Conservation (phyloP, 2,797 vertebrate genomes). For the Spondyliosoma cantharus region DNA sequence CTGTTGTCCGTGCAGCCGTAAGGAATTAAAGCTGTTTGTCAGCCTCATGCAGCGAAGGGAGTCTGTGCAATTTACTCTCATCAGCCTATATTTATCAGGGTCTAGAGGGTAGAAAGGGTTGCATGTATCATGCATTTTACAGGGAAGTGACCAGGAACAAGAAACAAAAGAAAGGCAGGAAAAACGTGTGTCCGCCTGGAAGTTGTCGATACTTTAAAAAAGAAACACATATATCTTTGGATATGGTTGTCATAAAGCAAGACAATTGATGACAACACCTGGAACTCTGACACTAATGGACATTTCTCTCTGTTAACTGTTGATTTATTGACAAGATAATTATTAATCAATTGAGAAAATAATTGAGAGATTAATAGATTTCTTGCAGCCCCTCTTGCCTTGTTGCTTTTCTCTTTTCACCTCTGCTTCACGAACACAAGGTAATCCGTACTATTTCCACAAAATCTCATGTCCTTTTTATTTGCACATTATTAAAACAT, state of each 20-base stretch:
- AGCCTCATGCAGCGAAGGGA: conserved; percentile 67
- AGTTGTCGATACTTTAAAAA: conserved; percentile 3
- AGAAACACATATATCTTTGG: background rate
- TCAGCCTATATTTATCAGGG: conserved; percentile 74
- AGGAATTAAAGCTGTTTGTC: conserved; percentile 81
- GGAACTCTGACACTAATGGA: background rate
- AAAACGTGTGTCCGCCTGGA: background rate
- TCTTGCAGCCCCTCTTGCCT: background rate
- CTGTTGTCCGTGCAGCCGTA: conserved; percentile 65
- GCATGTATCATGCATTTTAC: conserved; percentile 54
- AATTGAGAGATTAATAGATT: background rate
- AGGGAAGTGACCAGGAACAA: conserved; percentile 21
- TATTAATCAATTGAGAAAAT: background rate
- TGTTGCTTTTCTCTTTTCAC: background rate
- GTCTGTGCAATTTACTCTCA: conserved; percentile 75
- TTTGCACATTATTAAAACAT: background rate
- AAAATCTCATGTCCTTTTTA: background rate
- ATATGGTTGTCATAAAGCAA: background rate
- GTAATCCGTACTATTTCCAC: background rate
- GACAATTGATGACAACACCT: background rate
- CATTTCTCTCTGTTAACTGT: background rate
- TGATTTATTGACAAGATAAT: background rate
- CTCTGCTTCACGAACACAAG: background rate
- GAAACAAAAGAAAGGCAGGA: background rate
- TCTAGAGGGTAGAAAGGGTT: conserved; percentile 49